Conservation (phyloP, 2,888 invertebrate genomes). For the Mermis nigrescens region DNA sequence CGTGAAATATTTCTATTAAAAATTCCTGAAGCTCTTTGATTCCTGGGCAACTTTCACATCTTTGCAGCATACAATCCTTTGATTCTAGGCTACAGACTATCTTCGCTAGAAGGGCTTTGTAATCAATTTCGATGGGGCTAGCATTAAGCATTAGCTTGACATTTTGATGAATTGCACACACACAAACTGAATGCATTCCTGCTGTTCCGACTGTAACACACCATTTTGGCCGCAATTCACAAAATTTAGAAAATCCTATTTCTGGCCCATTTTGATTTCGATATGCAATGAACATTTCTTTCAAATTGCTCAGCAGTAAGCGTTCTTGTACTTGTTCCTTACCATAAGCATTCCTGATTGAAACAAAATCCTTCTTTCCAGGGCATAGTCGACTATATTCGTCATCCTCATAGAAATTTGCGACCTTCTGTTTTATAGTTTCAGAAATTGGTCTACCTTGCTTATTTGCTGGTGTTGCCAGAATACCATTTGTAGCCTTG, state of each 20-base stretch:
- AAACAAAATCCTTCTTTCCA: background rate
- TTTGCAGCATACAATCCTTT: background rate
- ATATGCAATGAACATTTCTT: background rate
- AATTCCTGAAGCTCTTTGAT: background rate
- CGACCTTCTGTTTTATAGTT: background rate
- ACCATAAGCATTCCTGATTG: background rate
- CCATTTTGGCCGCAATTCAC: background rate
- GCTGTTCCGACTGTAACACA: background rate
- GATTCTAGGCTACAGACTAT: background rate
- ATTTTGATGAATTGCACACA: background rate
- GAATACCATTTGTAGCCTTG: background rate
- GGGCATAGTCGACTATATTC: background rate
- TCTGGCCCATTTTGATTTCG: background rate
- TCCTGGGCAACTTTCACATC: background rate
- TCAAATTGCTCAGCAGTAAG: background rate
- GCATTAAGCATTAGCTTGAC: background rate
- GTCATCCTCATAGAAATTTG: background rate
- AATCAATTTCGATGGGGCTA: background rate
- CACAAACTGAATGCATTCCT: background rate
- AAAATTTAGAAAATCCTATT: background rate
- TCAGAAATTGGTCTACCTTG: background rate
- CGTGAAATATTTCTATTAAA: background rate
- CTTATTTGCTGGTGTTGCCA: background rate
- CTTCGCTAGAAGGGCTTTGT: background rate
- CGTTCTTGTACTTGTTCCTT: background rate